Base-by-base conservation (phyloP, 2,888 invertebrate genomes). In the Byasa hedistus region DNA sequence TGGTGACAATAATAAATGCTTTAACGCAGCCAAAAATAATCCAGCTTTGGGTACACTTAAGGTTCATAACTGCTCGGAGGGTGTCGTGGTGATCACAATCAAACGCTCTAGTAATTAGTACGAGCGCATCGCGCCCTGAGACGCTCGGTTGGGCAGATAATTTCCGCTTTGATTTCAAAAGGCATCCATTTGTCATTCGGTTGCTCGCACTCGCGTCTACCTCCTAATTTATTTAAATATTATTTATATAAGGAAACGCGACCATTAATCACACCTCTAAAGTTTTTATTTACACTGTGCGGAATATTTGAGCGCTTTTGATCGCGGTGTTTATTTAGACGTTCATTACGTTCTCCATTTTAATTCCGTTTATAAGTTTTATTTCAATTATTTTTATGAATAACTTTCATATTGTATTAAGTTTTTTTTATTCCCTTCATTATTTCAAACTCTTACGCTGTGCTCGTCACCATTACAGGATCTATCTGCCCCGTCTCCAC, bases 221-320 rank as follows among this genome's bases (percentile, higher is more conserved):
- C 85, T 83, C 83, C 85, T 89, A 91, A 91, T 91, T 90, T 91
- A 91, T 91, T 89, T 83, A 84, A 86, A 88, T 89, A 90, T 89
- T 91, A 91, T 91, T 91, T 91, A 91, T 91, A 88, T 90, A 90
- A 86, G 88, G 91, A 89, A 88, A 88, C 88, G 84, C 78, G 86
- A 82, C 87, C 84, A 89, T 91, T 91, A 91, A 91, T 91, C 91
- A 91, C 89, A 85, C 85, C 83, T 87, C 85, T 84, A 83, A 82
- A 84, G 84, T 86, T 90, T 89, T 91, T 90, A 90, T 91, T 91
- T 89, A 91, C 85, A 83, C 77, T 82, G 76, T 76, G 81, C 78
- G 80, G 84, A 83, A 83, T 84, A 81, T 79, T 80, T 80, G 81
- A 76, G 75, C 73, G 76, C 73, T 88, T 90, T 90, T 88, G 89